Base-by-base conservation (phyloP, 1,140 invertebrate genomes). In the Rhopalosiphum maidis region DNA sequence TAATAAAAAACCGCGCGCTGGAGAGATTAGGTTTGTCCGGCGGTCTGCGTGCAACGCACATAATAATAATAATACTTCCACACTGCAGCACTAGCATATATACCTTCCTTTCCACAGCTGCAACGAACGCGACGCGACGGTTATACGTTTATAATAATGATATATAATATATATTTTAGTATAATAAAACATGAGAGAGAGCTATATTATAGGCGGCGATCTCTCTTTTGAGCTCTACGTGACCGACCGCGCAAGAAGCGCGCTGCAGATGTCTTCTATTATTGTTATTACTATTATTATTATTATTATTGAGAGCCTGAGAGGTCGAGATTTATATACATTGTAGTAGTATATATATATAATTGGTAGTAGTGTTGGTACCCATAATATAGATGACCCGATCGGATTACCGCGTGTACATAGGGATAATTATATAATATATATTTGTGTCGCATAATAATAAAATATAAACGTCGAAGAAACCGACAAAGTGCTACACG, bases 21-120 rank as follows among this genome's bases (percentile, higher is more conserved):
- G 87, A n/a, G 87, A 88, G 46, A 88, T 88, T 88, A 22, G 87
- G 87, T 54, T 54, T 37, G 51, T 88, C 48, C 87, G 85, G 23
- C 25, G 83, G 46, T 18, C 43, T 48, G 48, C n/a, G 35, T 82
- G 22, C n/a, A 11, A 2, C 41, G 41, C 46, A 25, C 5, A 46
- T 30, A 43, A 77, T n/a, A n/a, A 77, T 77, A 30, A 25, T 30
- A 30, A 30, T 30, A 77, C 25, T 2, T 48, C 48, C 15, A 18
- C 48, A 18, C 11, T 48, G 15, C 48, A 48, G 48, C 48, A 48
- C 48, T 48, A 18, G n/a, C 18, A 48, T 48, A 48, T 11, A 11
- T 48, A 48, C 46, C 9, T 15, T 15, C 15, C 48, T 48, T 48
- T 48, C 82, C 21, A 43, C 82, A 85, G 48, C 48, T 18, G 48